Base-by-base conservation (phyloP, 1,140 invertebrate species). In the Campoletis sonorensis region DNA sequence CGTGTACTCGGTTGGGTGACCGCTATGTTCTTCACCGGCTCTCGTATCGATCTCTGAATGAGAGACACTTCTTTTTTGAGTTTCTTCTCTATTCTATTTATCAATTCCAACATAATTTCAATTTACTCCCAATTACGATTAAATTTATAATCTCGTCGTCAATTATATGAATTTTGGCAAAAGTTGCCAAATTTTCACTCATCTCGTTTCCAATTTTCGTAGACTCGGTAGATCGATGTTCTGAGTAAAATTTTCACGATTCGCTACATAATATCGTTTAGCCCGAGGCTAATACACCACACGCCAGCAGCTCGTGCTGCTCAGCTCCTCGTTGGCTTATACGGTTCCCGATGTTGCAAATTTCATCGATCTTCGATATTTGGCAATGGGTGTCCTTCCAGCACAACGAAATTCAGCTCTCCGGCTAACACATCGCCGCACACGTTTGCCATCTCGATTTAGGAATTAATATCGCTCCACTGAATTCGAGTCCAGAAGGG, bases 311-410 rank as follows among this genome's bases (percentile, higher is more conserved):
- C 16, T 21, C 11, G 7, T n/a, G n/a, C 51, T 5, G 72, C 45
- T 75, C 72, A 75, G 72, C 33, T 37, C 2, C 10, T 23, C 49
- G 72, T 64, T 27, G 5, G 30, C 21, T 27, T 45, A 75, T 75
- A 27, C 72, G 26, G 54, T 75, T 75, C 23, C 27, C 23, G 10
- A 26, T 75, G 11, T 49, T 23, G 72, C 72, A 75, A 75, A 75
- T 54, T 75, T 49, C 45, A 75, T 75, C 72, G 72, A 75, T 75
- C 72, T 75, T 75, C 72, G 72, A 75, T 75, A 75, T 75, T 75
- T 75, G 72, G 72, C 72, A 75, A 54, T 58, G 49, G 8, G 21
- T 26, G 51, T 54, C 51, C 18, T 23, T 64, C n/a, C 61, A 23
- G 61, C 61, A 64, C 21, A 11, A 58, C 40, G 71, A 51, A 16